These are phyloP conservation scores for Cephalopachus bancanus DNA, from an alignment of 2,797 vertebrate species.

Conservation along the genomic window DNA sequence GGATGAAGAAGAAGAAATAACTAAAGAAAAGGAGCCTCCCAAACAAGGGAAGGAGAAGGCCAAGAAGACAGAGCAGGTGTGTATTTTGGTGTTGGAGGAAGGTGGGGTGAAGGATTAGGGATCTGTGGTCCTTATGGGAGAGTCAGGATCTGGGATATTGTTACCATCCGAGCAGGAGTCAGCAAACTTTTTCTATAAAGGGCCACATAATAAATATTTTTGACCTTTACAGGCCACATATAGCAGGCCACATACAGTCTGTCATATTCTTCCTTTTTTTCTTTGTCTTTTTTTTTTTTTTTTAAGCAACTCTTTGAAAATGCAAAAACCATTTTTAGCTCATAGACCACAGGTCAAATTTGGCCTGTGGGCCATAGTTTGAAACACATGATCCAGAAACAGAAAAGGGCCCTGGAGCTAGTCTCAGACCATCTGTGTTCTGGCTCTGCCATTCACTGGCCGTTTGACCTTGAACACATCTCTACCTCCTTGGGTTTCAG, in stretches of 20 bases:
- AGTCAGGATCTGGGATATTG: rapidly evolving
- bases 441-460: neutral
- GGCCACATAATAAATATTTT: neutral
- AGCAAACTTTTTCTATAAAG: neutral
- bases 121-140: neutral
- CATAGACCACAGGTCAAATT: neutral
- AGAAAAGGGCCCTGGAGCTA: neutral
- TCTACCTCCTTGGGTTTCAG: neutral
- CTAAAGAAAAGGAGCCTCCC: conserved; percentile 78
- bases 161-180: neutral
- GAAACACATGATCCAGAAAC: neutral
- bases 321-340: neutral
- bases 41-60: conserved; percentile 71
- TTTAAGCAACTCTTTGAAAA: neutral
- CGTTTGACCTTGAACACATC: neutral
- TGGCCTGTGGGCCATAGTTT: neutral
- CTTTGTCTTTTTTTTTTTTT: neutral
- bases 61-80: conserved; percentile 66
- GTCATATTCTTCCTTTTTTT: neutral
- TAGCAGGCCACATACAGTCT: neutral
- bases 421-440: neutral
- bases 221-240: neutral
- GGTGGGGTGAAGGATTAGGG: neutral
- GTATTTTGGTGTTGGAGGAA: neutral
- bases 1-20: conserved; percentile 73